Evolutionary conservation across 2,113 vertebrate species (phyloP), one percentile per base, ranked within the genome.

Genomic region (Gymnarchus niloticus): DNA sequence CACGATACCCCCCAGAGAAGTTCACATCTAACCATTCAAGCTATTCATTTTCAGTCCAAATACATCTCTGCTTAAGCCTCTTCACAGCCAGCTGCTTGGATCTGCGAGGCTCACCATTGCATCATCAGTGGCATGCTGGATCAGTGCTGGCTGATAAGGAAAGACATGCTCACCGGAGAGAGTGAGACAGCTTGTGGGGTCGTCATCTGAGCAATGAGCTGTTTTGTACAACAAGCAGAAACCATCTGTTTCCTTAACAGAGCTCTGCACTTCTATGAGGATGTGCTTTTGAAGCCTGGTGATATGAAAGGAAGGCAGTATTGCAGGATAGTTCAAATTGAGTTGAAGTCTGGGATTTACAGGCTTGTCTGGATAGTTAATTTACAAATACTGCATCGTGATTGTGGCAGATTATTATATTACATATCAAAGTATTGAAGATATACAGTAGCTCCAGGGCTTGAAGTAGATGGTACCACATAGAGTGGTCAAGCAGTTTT

Each of bases 91-190:
- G 33, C 73, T 12, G 37, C 83, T 85, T 83, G 59, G 44, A 86
- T 56, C 19, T 87, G 83, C 28, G 81, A 73, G 9, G 25, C 10
- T n/a, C 19, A 57, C 81, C 87, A 83, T 88, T 87, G 10, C 56
- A 83, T 87, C 56, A 78, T 81, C 88, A 81, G 49, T 25, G 41
- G 17, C n/a, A n/a, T n/a, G n/a, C n/a, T 87, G 28, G 48, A 52
- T 10, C 81, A 87, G 80, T 83, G 82, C 56, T 85, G 73, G 44
- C 23, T 85, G 86, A 85, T 88, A 88, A 88, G 73, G 77, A 46
- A 77, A 59, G 65, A 77, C 54, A 77, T 83, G 54, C 84, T 87
- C 44, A 21, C 8, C 33, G 80, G 48, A 82, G 81, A 87, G 57
- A 86, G 17, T 86, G 12, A 83, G 25, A 73, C 25, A 46, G 80